Percentiles rank a stretch among this genome's conserved stretches.
Conservation (phyloP, 2,797 vertebrate genomes). For the Pseudomugil gertrudae region DNA sequence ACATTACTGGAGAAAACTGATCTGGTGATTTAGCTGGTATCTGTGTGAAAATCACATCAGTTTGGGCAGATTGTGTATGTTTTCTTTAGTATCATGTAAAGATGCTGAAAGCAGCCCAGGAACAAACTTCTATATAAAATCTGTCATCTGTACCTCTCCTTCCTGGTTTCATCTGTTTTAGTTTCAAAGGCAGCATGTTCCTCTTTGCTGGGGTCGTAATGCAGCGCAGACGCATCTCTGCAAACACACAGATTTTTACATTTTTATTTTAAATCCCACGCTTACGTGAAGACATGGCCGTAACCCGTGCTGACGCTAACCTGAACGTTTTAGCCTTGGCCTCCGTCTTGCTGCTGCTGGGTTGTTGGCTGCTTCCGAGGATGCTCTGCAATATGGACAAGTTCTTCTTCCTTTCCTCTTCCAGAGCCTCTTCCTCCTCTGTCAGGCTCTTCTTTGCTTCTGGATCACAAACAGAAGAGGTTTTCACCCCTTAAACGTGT, state of each 20-base stretch:
- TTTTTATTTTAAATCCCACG: not conserved
- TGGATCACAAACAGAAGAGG: slow-evolving; percentile 21
- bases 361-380: slow-evolving; percentile 76
- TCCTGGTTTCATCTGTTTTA: slow-evolving; percentile 71
- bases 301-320: slow-evolving; percentile 62
- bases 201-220: slow-evolving; percentile 91
- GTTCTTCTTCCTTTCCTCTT: slow-evolving; percentile 89
- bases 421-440: slow-evolving; percentile 80
- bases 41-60: too few species aligned
- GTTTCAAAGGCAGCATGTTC: slow-evolving; percentile 90
- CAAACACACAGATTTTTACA: slow-evolving; percentile 5
- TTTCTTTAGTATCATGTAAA: too few species aligned
- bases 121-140: too few species aligned
- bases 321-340: slow-evolving; percentile 87
- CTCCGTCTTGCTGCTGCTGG: slow-evolving; percentile 65
- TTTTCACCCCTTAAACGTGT: too few species aligned
- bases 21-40: too few species aligned
- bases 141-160: slow-evolving; percentile 84
- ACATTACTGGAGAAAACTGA: too few species aligned
- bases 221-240: slow-evolving; percentile 88
- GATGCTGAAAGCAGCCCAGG: too few species aligned
- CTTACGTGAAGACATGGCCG: not conserved
- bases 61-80: too few species aligned
- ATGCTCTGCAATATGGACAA: slow-evolving; percentile 87
- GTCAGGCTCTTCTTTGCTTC: slow-evolving; percentile 50